Conservation (phyloP, 2,888 invertebrate genomes). For the Nemotelus pantherinus region DNA sequence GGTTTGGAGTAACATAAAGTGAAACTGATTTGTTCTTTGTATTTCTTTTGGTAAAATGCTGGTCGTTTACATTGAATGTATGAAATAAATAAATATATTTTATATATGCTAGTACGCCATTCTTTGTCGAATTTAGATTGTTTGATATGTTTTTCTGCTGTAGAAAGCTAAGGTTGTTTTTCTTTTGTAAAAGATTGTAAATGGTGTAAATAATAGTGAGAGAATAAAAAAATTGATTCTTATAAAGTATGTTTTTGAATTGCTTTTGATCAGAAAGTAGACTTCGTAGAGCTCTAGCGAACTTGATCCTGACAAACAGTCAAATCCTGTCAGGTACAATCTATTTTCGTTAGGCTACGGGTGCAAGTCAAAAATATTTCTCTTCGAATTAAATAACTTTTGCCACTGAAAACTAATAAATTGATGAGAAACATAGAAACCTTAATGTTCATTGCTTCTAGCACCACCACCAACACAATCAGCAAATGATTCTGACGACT, state of each 20-base stretch:
- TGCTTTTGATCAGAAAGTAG: no score
- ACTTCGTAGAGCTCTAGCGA: no score
- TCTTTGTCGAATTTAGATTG: neutral
- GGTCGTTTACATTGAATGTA: slow-evolving; percentile 7
- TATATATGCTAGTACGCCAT: neutral
- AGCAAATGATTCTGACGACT: slow-evolving; percentile 2
- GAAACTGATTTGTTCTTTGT: neutral
- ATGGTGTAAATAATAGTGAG: slow-evolving; percentile 7
- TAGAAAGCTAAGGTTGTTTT: slow-evolving; percentile 9
- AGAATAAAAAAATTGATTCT: neutral
- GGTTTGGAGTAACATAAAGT: neutral
- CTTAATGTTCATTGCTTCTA: neutral
- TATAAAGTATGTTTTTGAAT: no score
- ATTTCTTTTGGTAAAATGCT: slow-evolving; percentile 4
- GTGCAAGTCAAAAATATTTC: no score
- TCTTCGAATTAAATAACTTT: no score
- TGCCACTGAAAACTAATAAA: neutral
- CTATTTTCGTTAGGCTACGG: no score
- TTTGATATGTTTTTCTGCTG: slow-evolving; percentile 1
- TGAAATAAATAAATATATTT: neutral
- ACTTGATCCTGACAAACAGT: no score
- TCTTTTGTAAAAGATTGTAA: slow-evolving; percentile 13
- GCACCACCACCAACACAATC: neutral
- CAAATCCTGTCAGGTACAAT: no score
- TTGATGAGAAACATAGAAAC: neutral